Base-by-base conservation (phyloP, 2,113 vertebrate genomes). In the Xyliphius kryptos region DNA sequence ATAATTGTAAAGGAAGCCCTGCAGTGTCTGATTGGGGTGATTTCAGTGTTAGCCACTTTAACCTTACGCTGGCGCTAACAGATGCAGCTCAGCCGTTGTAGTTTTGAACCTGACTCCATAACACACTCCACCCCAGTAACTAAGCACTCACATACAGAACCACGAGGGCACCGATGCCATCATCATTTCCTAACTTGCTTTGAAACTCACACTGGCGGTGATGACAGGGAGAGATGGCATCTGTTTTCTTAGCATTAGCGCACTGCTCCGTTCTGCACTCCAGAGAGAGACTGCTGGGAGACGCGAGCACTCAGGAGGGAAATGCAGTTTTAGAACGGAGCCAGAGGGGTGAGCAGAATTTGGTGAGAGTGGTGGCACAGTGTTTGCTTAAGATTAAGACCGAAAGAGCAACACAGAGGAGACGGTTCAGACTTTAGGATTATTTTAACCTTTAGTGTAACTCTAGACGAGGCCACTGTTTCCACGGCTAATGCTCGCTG, bases 231-330 rank as follows among this genome's bases (percentile, higher is more conserved):
- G 40, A 41, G 40, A 41, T 41, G 40, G 40, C 40, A 14, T 41
- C 40, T 41, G 40, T 41, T 41, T 41, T 5, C 40, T 41, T 41
- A 41, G 40, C 40, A 41, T 41, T 41, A 41, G 40, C 40, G 40
- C 40, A 3, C 40, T 5, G 40, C 40, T 11, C 40, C 40, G 9
- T 41, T 9, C 40, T 11, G 40, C 40, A 14, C 40, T 11, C 40
- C 21, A 56, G 71, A 74, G 47, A 36, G 0, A 10, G 11, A 71
- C 40, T 3, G 40, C 10, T 3, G 40, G 36, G 9, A 10, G 40
- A 3, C 40, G 3, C 13, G 13, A 11, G 9, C 40, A 7, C 40
- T 2, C 5, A 41, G 13, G 40, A 14, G 13, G 5, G 13, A 41
- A 41, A 41, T 9, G 40, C 40, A 14, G 40, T 11, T 12, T 11